Percentiles rank a stretch among this genome's conserved stretches.
These are phyloP conservation scores for Pogonus chalceus DNA, from an alignment of 1,140 invertebrate genomes.

Conservation along the genomic window DNA sequence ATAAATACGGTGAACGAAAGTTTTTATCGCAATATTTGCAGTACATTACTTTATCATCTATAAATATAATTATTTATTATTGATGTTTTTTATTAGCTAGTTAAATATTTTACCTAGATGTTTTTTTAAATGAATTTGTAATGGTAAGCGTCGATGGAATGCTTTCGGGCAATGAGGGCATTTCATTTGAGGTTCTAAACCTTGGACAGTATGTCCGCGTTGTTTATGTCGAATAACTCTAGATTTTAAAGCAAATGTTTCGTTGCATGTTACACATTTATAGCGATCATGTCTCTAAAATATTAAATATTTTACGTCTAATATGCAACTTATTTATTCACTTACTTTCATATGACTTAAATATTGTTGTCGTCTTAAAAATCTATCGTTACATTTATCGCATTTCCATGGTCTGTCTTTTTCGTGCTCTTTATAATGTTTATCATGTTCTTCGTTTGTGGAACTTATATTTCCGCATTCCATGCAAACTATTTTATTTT, in stretches of 20 bases:
- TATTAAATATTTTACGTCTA: constrained; percentile 5
- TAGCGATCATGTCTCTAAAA: constrained; percentile 33
- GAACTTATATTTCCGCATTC: constrained; percentile 31
- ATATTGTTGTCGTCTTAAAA: constrained; percentile 34
- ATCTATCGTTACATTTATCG: constrained; percentile 30
- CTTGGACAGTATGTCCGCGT: constrained; percentile 15
- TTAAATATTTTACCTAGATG: constrained; percentile 22
- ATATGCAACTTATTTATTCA: constrained; percentile 1
- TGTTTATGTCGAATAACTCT: constrained; percentile 22
- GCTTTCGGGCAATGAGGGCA: constrained; percentile 19
- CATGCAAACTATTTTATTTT: constrained; percentile 31
- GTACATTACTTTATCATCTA: constrained; percentile 13
- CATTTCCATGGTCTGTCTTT: constrained; percentile 31
- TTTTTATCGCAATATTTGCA: constrained; percentile 17
- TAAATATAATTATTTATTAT: constrained; percentile 6
- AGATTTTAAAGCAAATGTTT: constrained; percentile 31
- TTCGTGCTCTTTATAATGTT: constrained; percentile 28
- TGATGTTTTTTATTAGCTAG: constrained; percentile 10
- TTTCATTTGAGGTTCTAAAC: constrained; percentile 14
- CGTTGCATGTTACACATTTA: constrained; percentile 32
- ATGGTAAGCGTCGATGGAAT: constrained; percentile 22
- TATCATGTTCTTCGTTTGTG: constrained; percentile 23
- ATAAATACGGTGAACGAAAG: constrained; percentile 14
- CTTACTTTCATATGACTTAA: constrained; percentile 28
- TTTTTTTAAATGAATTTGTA: constrained; percentile 20